These are phyloP conservation scores for Agonopterix alstromeriana DNA, from an alignment of 2,888 invertebrate genomes.

Conservation along the genomic window DNA sequence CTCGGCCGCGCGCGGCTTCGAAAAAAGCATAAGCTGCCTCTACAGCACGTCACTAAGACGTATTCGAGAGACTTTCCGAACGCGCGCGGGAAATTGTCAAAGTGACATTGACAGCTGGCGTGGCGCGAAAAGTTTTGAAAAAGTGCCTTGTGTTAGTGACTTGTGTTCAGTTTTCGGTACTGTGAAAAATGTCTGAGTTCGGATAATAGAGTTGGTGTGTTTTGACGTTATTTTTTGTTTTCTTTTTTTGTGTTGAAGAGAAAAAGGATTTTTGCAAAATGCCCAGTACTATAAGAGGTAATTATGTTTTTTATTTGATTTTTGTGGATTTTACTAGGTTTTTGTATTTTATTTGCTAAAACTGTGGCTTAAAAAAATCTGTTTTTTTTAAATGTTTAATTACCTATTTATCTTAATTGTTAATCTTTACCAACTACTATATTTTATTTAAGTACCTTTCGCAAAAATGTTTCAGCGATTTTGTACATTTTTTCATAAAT, in stretches of 20 bases:
- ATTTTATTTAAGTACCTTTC: too few relatives aligned
- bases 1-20: constrained; percentile 48
- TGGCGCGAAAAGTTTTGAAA: constrained; percentile 28
- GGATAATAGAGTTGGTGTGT: constrained; percentile 34
- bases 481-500: too few relatives aligned
- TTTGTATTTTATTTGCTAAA: neutral
- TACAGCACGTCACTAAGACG: constrained; percentile 62
- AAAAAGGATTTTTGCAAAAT: constrained; percentile 55
- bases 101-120: constrained; percentile 51
- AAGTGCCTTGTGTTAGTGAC: neutral
- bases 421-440: too few relatives aligned
- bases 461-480: too few relatives aligned
- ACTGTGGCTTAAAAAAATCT: too few relatives aligned
- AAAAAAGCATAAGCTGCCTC: constrained; percentile 65
- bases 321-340: constrained; percentile 3
- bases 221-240: constrained; percentile 33
- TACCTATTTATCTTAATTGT: too few relatives aligned
- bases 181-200: constrained; percentile 32
- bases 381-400: too few relatives aligned
- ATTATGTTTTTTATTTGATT: constrained; percentile 20
- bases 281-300: constrained; percentile 74
- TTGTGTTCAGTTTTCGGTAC: constrained; percentile 9
- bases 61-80: constrained; percentile 31
- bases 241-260: constrained; percentile 16
- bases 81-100: constrained; percentile 36